Evolutionary conservation across 2,888 invertebrate genomes (phyloP).

Genomic region (Dicyrtoma fusca): DNA sequence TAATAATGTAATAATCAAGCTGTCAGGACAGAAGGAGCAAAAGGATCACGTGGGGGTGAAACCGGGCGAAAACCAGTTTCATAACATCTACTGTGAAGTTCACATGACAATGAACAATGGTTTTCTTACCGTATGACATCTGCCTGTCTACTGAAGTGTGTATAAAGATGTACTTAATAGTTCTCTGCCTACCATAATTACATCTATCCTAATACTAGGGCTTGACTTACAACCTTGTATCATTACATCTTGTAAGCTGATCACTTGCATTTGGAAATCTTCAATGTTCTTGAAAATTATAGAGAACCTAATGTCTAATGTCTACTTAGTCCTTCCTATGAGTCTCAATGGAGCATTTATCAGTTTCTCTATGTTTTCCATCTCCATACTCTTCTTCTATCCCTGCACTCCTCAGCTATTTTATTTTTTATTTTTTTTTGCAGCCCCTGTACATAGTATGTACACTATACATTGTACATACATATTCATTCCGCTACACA

Average conservation of each 20-base stretch:
- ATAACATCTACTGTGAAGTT: slow-evolving; percentile 39
- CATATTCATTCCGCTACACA: neutral
- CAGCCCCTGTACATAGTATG: neutral
- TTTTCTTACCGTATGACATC: slow-evolving; percentile 48
- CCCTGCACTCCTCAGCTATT: too few relatives aligned
- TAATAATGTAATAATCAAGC: slow-evolving; percentile 49
- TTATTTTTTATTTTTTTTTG: too few relatives aligned
- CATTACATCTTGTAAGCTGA: slow-evolving; percentile 48
- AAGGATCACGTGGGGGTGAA: slow-evolving; percentile 49
- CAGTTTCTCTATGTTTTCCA: too few relatives aligned
- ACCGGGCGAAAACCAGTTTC: slow-evolving; percentile 52
- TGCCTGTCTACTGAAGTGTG: slow-evolving; percentile 54
- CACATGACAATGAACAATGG: slow-evolving; percentile 49
- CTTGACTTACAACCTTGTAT: slow-evolving; percentile 41
- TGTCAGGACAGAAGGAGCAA: slow-evolving; percentile 42
- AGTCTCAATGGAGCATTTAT: slow-evolving; percentile 10
- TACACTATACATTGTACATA: neutral
- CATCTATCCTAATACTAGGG: slow-evolving; percentile 36
- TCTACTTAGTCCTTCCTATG: neutral
- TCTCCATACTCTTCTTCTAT: too few relatives aligned
- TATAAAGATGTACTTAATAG: slow-evolving; percentile 51
- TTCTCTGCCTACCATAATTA: slow-evolving; percentile 48
- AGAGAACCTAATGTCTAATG: slow-evolving; percentile 38
- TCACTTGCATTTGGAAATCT: slow-evolving; percentile 40
- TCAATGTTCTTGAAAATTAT: slow-evolving; percentile 40